Evolutionary conservation across 2,888 invertebrate genomes (phyloP), one percentile per base, ranked within the genome.

Genomic region (Macrostomum cliftonense): DNA sequence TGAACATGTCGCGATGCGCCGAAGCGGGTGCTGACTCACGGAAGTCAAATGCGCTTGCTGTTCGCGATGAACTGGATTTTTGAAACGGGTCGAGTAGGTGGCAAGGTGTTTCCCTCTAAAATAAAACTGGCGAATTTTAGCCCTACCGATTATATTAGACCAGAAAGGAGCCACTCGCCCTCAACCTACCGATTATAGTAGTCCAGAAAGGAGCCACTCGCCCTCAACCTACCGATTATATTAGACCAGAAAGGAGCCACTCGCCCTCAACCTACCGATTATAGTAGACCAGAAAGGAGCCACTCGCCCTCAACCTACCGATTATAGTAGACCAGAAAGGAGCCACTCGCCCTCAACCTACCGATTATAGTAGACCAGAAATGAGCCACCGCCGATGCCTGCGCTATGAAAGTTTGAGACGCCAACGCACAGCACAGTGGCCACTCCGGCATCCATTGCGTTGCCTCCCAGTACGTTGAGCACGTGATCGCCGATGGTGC

Each of bases 361-460:
- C 56, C 19, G 45, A 36, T 50, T 46, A 21, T 52, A 48, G 14
- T 52, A 38, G n/a, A 54, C 48, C 50, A 50, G 48, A 45, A 56
- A 52, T 42, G 36, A 42, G 36, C 56, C 56, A 12, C 56, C 82
- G 64, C 83, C 83, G 39, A 83, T 71, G 37, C 83, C 79, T 28
- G 80, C 79, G 57, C 76, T 73, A 61, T 83, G 81, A 46, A 81
- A 80, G 56, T 79, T 76, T 17, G 79, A 74, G 37, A 82, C 79
- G 44, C 79, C 77, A 56, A 81, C 75, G 67, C 84, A 85, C 51
- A 84, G 74, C 40, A 80, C 76, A 46, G 80, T 76, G 37, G 79
- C 79, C 47, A 79, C 75, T 37, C 80, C 79, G 49, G 82, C 83
- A 73, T 84, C 83, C 0, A 81, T 74, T 19, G 83, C 80, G 71